phyloP scores from a whole-genome alignment of 2,113 vertebrate species.

The Pomatostomus ruficeps region DNA sequence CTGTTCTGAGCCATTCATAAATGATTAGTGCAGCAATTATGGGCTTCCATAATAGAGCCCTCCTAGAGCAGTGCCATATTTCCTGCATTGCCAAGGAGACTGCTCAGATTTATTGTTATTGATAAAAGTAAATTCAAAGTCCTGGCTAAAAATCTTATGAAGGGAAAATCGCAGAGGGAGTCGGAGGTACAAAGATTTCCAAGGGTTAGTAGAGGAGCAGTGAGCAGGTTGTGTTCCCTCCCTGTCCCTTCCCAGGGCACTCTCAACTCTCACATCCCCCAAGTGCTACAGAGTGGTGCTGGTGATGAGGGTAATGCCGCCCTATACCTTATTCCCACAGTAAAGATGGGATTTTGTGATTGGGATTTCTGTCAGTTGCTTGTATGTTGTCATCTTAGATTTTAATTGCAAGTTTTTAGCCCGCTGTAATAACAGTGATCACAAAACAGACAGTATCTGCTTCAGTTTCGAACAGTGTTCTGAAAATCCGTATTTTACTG shows the following conservation, averaged over 20 bases:
- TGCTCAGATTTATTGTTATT: slow-evolving; percentile 35
- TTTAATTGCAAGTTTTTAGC: slow-evolving; percentile 9
- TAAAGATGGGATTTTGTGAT: neutral
- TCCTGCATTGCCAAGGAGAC: slow-evolving; percentile 14
- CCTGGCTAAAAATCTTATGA: neutral
- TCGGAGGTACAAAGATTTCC: neutral
- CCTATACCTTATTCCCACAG: neutral
- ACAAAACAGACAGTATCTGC: neutral
- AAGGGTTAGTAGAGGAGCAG: neutral
- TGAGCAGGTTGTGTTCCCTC: neutral
- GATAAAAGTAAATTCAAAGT: slow-evolving; percentile 31
- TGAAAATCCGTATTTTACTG: neutral
- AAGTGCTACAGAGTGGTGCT: neutral
- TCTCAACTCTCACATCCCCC: neutral
- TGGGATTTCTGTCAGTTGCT: neutral
- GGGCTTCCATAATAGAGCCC: slow-evolving; percentile 22
- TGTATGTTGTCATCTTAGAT: neutral
- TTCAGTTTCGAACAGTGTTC: neutral
- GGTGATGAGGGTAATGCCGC: neutral
- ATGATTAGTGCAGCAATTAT: slow-evolving; percentile 32
- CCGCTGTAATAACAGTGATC: neutral
- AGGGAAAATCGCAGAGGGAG: neutral
- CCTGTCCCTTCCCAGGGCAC: neutral
- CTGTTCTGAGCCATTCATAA: slow-evolving; percentile 54
- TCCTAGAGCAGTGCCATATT: slow-evolving; percentile 8